Conservation (phyloP, 1,140 invertebrate genomes). For the Gonatopus flavifemur region DNA sequence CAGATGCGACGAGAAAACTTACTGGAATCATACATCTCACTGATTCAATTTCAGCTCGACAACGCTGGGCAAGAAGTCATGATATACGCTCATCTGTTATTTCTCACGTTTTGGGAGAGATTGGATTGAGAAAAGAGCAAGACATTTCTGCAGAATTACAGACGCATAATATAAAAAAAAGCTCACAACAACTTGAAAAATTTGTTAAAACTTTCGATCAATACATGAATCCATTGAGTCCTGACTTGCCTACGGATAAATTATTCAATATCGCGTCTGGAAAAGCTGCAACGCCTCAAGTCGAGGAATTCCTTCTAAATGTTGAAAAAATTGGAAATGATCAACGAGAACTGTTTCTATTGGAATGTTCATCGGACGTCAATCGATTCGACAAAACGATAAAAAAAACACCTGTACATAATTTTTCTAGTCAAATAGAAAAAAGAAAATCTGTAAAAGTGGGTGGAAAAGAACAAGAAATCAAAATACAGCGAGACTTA, state of each 20-base stretch:
- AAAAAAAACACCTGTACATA: slow-evolving; percentile 6
- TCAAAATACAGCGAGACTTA: slow-evolving; percentile 17
- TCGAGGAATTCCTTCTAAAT: slow-evolving; percentile 29
- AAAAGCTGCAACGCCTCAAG: slow-evolving; percentile 26
- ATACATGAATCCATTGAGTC: slow-evolving; percentile 29
- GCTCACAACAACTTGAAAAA: slow-evolving; percentile 5
- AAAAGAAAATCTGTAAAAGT: slow-evolving; percentile 10
- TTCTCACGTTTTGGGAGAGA: slow-evolving; percentile 4
- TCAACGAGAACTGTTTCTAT: slow-evolving; percentile 16
- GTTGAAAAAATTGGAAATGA: slow-evolving; percentile 21
- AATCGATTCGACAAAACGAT: slow-evolving; percentile 20
- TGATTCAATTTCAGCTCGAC: slow-evolving; percentile 22
- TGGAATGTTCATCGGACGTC: slow-evolving; percentile 13
- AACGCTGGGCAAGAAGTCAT: slow-evolving; percentile 20
- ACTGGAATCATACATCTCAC: slow-evolving; percentile 9
- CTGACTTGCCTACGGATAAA: slow-evolving; percentile 7
- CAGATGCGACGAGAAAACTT: slow-evolving; percentile 12
- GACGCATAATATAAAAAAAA: slow-evolving; percentile 15
- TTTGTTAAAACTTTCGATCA: slow-evolving; percentile 13
- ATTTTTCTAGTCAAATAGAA: slow-evolving; percentile 7
- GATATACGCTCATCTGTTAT: slow-evolving; percentile 11
- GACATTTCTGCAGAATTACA: slow-evolving; percentile 8
- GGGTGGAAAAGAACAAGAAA: slow-evolving; percentile 2
- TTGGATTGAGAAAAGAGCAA: slow-evolving; percentile 1
- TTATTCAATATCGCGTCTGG: slow-evolving; percentile 17